Percentiles rank a stretch among this genome's conserved stretches.
phyloP scores from a whole-genome alignment of 2,113 vertebrate species.

The Odobenus rosmarus region DNA sequence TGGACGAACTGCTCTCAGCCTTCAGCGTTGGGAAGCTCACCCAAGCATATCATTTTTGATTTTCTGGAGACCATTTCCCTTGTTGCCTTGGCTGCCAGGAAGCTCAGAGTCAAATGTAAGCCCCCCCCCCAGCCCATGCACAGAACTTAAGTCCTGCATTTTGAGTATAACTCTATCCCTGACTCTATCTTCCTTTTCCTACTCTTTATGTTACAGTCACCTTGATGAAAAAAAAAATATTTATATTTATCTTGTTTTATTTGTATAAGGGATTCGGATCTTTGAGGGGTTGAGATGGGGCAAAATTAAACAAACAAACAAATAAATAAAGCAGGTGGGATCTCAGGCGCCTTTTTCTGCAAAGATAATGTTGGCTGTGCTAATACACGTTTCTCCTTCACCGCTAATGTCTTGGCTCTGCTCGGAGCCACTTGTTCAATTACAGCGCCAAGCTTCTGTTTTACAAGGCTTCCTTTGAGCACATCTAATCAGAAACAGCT shows the following conservation, averaged over 20 bases:
- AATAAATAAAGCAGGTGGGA: not conserved
- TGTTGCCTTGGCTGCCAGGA: conserved; percentile 54
- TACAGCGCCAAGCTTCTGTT: conserved; percentile 69
- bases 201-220: not conserved
- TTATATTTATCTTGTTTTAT: not conserved
- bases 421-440: conserved; percentile 66
- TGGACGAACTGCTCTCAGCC: not conserved
- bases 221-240: not conserved
- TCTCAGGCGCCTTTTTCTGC: conserved; percentile 43
- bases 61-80: conserved; percentile 26
- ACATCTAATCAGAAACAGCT: conserved; percentile 73
- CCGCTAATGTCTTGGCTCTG: conserved; percentile 70
- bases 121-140: not conserved
- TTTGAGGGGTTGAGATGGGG: not conserved
- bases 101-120: conserved; percentile 31
- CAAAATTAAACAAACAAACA: not conserved
- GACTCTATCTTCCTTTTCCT: not conserved
- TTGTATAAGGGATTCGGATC: not conserved
- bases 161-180: not conserved
- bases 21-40: not conserved
- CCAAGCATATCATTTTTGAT: not conserved
- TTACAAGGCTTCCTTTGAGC: conserved; percentile 71
- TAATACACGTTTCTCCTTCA: conserved; percentile 61
- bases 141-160: not conserved
- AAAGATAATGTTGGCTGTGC: conserved; percentile 49